Base-by-base conservation (phyloP, 1,140 invertebrate genomes). In the Hesperophylax magnus region DNA sequence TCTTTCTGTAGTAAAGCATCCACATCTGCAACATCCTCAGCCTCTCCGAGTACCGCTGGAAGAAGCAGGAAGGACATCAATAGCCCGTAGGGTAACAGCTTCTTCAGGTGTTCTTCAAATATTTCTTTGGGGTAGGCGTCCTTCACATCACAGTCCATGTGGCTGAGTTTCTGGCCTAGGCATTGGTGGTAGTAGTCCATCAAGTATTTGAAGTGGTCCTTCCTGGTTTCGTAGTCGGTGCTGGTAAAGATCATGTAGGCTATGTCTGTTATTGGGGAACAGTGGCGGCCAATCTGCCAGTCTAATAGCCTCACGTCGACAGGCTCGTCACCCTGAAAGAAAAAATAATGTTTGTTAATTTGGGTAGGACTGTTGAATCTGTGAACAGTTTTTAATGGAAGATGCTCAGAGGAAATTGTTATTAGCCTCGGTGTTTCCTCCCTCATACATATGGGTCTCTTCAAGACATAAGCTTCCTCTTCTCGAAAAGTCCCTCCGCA, bases 121-220 rank as follows among this genome's bases (percentile, higher is more conserved):
- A 79, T n/a, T 8, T 52, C 56, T 53, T 69, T 72, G 2, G 81
- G 81, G 39, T 14, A 47, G 39, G 92, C 81, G 31, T 90, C 85
- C 0, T 89, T 84, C 1, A 89, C 83, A 47, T 47, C 39, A 11
- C 39, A 47, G 9, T 47, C 39, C 39, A 47, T 47, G 11, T 1
- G 14, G 39, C 39, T 82, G 11, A 47, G 39, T 3, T 47, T 47
- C 39, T 47, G 39, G 39, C 39, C 39, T 14, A 47, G 11, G 11
- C 39, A 89, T n/a, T 86, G 81, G 78, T 93, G 90, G 86, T 93
- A 93, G n/a, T 90, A 84, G 53, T 92, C 80, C 1, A 93, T 61
- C 15, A 92, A 85, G 47, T 86, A 60, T 18, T 90, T 84, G 65
- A 47, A 47, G 14, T 47, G 11, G 1, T 47, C 39, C 11, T 47